Evolutionary conservation across 2,797 vertebrate genomes (phyloP), one percentile per base, ranked within the genome.

Genomic region (Sebastiscus albofasciatus): DNA sequence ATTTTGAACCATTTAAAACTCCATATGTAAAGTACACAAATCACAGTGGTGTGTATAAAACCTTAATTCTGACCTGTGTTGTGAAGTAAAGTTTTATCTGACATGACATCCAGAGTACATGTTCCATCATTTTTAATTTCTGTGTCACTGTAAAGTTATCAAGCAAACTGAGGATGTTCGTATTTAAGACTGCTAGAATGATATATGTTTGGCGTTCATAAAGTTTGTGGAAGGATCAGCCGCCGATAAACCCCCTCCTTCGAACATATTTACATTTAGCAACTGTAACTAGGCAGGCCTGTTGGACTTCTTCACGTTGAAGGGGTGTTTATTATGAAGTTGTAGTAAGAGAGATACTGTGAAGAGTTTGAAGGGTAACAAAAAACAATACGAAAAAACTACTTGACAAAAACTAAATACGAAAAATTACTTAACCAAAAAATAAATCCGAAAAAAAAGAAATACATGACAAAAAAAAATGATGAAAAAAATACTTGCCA

Each of bases 81-180:
- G 61, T 79, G 59, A 81, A 75, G 82, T 90, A 89, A 91, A 89
- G 62, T 67, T 87, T 81, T 81, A 72, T 83, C 71, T 86, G 72
- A 85, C 52, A 75, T 56, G 24, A 60, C 22, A 65, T 56, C 42
- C 3, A n/a, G 34, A 49, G 46, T 20, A 49, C 46, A 49, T 49
- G 56, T 54, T 65, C 9, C 24, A 67, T 76, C 11, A 18, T 20
- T 67, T 82, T 77, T 59, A 27, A 75, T 59, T 66, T 3, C 8
- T 42, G 22, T 70, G 9, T 36, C 59, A 42, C 18, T 64, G 24
- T 20, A 20, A 49, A 18, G 8, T 27, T 24, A 27, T 52, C 10
- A 78, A n/a, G 39, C 60, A 60, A 55, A 67, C 36, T 67, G 27
- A 49, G 16, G 52, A 16, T 52, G 31, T 70, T 74, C 2, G 6